Evolutionary conservation across 2,797 vertebrate genomes (phyloP).

Genomic region (Heteromormyrus szaboi): DNA sequence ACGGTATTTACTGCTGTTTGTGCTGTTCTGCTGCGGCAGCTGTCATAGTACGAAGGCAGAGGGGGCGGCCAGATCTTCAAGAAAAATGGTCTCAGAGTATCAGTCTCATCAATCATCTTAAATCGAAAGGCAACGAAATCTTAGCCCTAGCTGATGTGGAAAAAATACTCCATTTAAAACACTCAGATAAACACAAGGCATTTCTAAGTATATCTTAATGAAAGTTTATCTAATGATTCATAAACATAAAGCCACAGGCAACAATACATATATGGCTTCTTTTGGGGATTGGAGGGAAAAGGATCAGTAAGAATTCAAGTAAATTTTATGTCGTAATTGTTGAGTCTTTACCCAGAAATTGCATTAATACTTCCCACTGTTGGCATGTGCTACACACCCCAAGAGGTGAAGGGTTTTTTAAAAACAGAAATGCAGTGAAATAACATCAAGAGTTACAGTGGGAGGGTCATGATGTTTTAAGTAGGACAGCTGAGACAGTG

Average conservation of each 20-base stretch:
- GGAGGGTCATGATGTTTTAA: neutral
- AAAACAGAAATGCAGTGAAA: neutral
- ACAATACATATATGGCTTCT: neutral
- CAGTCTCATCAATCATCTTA: neutral
- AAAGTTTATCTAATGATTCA: neutral
- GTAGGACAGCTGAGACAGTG: neutral
- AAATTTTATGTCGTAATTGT: neutral
- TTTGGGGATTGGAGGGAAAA: neutral
- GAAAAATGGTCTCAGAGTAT: neutral
- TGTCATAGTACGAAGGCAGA: neutral
- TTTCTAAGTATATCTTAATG: neutral
- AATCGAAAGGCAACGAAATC: slow-evolving; percentile 5
- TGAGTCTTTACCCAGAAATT: neutral
- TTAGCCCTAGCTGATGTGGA: neutral
- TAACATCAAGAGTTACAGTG: neutral
- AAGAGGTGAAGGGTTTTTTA: neutral
- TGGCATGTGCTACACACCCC: neutral
- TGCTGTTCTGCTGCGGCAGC: neutral
- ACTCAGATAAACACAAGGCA: neutral
- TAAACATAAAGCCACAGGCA: neutral
- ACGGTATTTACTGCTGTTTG: neutral
- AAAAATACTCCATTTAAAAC: neutral
- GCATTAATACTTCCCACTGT: neutral
- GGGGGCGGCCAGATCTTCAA: neutral
- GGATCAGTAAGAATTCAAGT: neutral